Evolutionary conservation across 92 coral and sea anemone species (phyloP), one percentile per base, ranked within the genome.

Genomic region (Epizoanthus illoricatus): DNA sequence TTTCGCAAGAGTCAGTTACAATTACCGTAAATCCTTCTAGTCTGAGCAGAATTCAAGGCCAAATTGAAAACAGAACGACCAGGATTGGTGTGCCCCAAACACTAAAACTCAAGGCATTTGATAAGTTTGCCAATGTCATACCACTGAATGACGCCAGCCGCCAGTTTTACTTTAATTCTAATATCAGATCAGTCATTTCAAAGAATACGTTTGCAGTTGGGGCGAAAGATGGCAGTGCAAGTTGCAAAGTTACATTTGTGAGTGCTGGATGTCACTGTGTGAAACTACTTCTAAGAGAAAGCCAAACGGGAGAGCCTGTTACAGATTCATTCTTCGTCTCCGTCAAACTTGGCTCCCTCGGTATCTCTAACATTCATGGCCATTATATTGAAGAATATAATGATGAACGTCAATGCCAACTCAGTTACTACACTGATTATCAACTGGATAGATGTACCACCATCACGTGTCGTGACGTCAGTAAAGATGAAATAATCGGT

Each of bases 401-500:
- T 23, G 76, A 72, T 63, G 79, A 73, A 21, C 3, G 56, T 10
- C 42, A 49, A 7, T 73, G 79, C 64, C 16, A 49, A 8, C n/a
- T 73, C 5, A 5, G 7, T 24, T 73, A 8, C 43, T 4, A 49
- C 76, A 70, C 47, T 42, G 47, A 64, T 23, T 5, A 28, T 8
- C 12, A 65, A 23, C 15, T 7, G 33, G 15, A 64, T 5, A 9
- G 5, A 24, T 21, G 5, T 24, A 10, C 72, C 33, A 41, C 12
- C 21, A 80, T 80, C 71, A 18, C 11, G 2, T 65, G 84, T 60
- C 36, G 4, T 12, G 75, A 24, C 4, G 64, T 66, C 40, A 43
- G 41, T 19, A 41, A 61, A 40, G 60, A 42, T 0, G 84, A 65
- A 5, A 65, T 80, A 41, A 80, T 65, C 43, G 84, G 84, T 5